phyloP scores from a whole-genome alignment of 2,113 vertebrate species.

The Spheniscus mendiculus region DNA sequence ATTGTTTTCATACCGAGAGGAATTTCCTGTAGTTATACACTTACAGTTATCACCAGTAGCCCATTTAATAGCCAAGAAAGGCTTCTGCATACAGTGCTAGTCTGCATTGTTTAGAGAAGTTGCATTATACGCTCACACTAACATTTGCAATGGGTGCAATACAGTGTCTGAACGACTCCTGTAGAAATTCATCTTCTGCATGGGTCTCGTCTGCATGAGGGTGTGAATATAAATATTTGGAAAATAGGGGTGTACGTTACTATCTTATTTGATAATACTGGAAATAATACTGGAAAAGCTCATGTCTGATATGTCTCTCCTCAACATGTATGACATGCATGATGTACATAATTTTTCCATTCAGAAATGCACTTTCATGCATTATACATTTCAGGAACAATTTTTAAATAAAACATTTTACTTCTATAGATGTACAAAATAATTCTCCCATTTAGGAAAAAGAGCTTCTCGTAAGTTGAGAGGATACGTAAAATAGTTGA shows the following conservation, averaged over 20 bases:
- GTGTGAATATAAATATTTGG: neutral
- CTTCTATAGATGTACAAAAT: neutral
- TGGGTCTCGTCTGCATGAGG: neutral
- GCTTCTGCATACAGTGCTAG: neutral
- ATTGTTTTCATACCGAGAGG: accelerated
- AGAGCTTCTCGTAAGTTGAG: neutral
- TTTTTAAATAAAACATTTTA: neutral
- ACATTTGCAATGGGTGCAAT: neutral
- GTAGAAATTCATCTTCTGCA: neutral
- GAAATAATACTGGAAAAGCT: neutral
- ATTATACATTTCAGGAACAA: neutral
- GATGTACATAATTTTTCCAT: neutral
- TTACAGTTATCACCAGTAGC: neutral
- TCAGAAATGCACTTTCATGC: neutral
- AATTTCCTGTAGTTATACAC: neutral
- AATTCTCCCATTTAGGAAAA: neutral
- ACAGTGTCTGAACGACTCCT: neutral
- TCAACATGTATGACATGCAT: neutral
- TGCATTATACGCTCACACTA: neutral
- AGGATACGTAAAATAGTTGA: neutral
- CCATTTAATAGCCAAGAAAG: neutral
- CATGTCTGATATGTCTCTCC: neutral
- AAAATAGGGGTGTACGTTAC: neutral
- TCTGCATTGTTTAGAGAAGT: neutral
- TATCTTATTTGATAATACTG: neutral